Percentiles rank a stretch among this genome's conserved stretches.
phyloP scores from a whole-genome alignment of 2,888 invertebrate species.

The Abscondita cerata region DNA sequence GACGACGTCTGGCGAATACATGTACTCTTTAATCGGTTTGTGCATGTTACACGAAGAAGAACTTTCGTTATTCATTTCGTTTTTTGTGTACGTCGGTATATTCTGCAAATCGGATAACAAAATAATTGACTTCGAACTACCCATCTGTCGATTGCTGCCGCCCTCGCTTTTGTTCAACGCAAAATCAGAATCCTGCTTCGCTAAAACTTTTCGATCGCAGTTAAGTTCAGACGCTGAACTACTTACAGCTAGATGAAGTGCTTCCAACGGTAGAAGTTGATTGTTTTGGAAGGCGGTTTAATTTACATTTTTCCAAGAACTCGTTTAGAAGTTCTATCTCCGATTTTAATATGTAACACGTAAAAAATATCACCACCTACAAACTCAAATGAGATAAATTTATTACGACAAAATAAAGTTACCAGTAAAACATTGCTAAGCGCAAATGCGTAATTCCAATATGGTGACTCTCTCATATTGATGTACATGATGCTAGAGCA shows the following conservation, averaged over 20 bases:
- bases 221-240: background rate
- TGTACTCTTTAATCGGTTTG: conserved; percentile 38
- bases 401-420: conserved; percentile 47
- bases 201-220: conserved; percentile 48
- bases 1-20: conserved; percentile 56
- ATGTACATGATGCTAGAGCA: conserved; percentile 70
- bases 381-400: conserved; percentile 35
- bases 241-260: conserved; percentile 48
- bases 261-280: background rate
- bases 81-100: conserved; percentile 27
- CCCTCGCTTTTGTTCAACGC: background rate
- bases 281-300: background rate
- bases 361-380: conserved; percentile 66
- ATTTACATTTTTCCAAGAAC: conserved; percentile 56
- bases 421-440: conserved; percentile 66
- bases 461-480: conserved; percentile 63
- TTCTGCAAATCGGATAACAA: conserved; percentile 38
- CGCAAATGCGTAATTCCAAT: conserved; percentile 67
- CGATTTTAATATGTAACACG: conserved; percentile 67
- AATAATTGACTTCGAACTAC: conserved; percentile 26
- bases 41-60: conserved; percentile 38
- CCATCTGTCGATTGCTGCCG: conserved; percentile 31
- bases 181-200: conserved; percentile 64
- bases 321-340: conserved; percentile 61
- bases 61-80: conserved; percentile 9